These are phyloP conservation scores for Drosophila fungiperda DNA, from an alignment of 2,888 invertebrate genomes.

Conservation along the genomic window DNA sequence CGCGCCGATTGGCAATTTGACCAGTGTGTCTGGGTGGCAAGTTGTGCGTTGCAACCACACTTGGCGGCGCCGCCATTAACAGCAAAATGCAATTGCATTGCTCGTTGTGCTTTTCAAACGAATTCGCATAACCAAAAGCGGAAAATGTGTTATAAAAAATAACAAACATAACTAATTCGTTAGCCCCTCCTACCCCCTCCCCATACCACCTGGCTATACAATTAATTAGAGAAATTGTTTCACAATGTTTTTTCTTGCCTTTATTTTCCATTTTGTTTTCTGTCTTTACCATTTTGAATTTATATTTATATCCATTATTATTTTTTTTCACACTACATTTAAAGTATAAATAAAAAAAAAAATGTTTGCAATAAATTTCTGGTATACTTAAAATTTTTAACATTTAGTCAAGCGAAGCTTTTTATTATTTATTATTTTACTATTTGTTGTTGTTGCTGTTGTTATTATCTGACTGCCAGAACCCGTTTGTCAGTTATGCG, in stretches of 20 bases:
- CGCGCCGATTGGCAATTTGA: conserved; percentile 27
- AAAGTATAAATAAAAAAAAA: conserved; percentile 33
- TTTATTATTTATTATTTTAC: conserved; percentile 3
- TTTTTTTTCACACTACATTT: conserved; percentile 58
- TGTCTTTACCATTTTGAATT: conserved; percentile 31
- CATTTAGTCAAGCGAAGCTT: conserved; percentile 68
- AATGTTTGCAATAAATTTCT: conserved; percentile 68
- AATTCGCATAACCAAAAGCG: conserved; percentile 56
- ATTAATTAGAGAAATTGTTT: conserved; percentile 80
- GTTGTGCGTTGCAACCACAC: conserved; percentile 19
- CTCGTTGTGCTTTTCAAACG: conserved; percentile 41
- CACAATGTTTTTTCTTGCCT: conserved; percentile 39
- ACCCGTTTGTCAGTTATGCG: conserved; percentile 64
- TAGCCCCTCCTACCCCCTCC: background rate
- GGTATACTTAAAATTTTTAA: conserved; percentile 74
- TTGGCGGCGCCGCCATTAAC: conserved; percentile 26
- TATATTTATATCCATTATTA: conserved; percentile 26
- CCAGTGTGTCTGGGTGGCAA: conserved; percentile 47
- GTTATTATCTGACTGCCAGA: conserved; percentile 44
- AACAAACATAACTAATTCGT: conserved; percentile 8
- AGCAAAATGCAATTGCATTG: conserved; percentile 19
- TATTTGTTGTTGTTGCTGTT: conserved; percentile 16
- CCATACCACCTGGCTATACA: conserved; percentile 32
- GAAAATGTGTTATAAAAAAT: conserved; percentile 41
- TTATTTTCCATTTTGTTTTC: conserved; percentile 17